Conservation (phyloP, 2,113 vertebrate species). For the Sporophila hypoxantha region DNA sequence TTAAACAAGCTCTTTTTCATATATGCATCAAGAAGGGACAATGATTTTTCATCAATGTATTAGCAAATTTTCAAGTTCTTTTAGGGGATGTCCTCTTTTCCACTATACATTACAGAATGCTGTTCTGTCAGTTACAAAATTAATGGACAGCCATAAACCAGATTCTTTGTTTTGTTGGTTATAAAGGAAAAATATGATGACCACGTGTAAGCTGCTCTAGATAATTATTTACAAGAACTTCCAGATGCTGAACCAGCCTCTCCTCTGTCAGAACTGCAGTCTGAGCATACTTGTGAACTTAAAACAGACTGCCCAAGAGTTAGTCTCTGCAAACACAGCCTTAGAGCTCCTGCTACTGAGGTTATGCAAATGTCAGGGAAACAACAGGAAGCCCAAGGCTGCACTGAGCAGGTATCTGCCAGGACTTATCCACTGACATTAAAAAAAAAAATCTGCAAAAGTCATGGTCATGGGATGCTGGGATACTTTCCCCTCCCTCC, state of each 20-base stretch:
- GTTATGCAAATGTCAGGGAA: background rate
- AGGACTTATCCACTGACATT: background rate
- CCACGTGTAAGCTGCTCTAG: background rate
- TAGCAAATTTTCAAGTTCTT: background rate
- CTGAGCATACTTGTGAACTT: background rate
- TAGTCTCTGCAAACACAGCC: background rate
- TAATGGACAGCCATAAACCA: background rate
- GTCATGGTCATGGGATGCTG: background rate
- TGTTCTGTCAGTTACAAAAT: background rate
- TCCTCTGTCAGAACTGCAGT: background rate
- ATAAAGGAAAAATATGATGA: background rate
- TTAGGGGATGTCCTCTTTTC: background rate
- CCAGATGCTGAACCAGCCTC: background rate
- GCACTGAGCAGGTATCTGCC: background rate
- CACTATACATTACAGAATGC: background rate
- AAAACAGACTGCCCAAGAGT: background rate
- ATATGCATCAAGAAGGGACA: background rate
- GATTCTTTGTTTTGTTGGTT: background rate
- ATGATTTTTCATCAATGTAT: background rate
- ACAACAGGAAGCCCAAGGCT: background rate
- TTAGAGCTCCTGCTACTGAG: background rate
- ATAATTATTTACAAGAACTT: background rate
- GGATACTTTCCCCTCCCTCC: conserved; percentile 1
- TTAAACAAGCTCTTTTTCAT: background rate
- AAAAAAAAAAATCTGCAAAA: conserved; percentile 13